Percentiles rank a stretch among this genome's conserved stretches.
These are phyloP conservation scores for Tichodroma muraria DNA, from an alignment of 2,113 vertebrate genomes.

Conservation along the genomic window DNA sequence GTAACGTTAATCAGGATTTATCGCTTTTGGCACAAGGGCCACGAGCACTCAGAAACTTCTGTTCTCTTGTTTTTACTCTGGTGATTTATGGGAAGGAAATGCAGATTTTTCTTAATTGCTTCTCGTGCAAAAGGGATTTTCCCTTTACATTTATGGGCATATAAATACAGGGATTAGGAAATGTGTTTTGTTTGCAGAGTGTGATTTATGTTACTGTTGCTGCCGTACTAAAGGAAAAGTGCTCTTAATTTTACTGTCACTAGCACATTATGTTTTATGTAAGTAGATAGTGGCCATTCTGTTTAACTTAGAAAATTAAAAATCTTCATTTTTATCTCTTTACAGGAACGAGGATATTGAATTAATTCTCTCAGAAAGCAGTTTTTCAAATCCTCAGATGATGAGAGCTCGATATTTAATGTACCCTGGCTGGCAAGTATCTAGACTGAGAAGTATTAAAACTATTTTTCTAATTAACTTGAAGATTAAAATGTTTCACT, in stretches of 20 bases:
- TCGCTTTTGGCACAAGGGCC: neutral
- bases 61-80: neutral
- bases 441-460: slow-evolving; percentile 32
- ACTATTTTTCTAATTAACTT: slow-evolving; percentile 30
- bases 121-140: neutral
- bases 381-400: slow-evolving; percentile 86
- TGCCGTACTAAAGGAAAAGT: neutral
- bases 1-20: slow-evolving; percentile 39
- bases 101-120: neutral
- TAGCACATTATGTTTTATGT: neutral
- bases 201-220: neutral
- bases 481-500: slow-evolving; percentile 10
- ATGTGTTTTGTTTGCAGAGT: neutral
- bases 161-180: neutral
- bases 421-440: slow-evolving; percentile 92
- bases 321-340: slow-evolving; percentile 36
- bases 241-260: neutral
- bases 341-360: slow-evolving; percentile 88
- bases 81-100: neutral
- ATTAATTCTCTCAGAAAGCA: slow-evolving; percentile 85
- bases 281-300: neutral
- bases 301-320: neutral
- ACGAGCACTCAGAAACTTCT: neutral
- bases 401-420: slow-evolving; percentile 88
- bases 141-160: neutral